Conservation (phyloP, 2,888 invertebrate genomes). For the Drosophila acutilabella region DNA sequence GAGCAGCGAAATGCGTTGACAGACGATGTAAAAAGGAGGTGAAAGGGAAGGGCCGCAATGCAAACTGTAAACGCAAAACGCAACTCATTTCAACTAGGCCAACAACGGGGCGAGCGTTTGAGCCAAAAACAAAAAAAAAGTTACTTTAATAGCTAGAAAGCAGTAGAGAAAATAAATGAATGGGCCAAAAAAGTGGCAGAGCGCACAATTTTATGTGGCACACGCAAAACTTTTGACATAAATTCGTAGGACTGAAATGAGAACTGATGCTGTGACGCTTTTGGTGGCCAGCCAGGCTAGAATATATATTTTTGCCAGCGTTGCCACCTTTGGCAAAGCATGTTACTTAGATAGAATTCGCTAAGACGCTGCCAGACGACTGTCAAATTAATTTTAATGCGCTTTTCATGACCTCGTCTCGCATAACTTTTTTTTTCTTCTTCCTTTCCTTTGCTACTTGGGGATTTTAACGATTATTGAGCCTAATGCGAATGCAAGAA, state of each 20-base stretch:
- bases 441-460: background rate
- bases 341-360: conserved; percentile 33
- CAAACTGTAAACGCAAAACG: conserved; percentile 10
- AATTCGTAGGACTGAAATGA: conserved; percentile 70
- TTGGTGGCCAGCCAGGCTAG: conserved; percentile 31
- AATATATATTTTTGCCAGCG: conserved; percentile 37
- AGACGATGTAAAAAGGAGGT: conserved; percentile 61
- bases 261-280: conserved; percentile 64
- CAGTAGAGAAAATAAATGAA: conserved; percentile 26
- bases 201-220: conserved; percentile 58
- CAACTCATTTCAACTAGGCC: conserved; percentile 16
- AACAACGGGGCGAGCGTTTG: conserved; percentile 45
- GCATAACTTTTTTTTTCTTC: conserved; percentile 63
- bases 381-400: conserved; percentile 80
- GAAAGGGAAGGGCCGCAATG: background rate
- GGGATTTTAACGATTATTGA: conserved; percentile 80
- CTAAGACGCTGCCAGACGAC: conserved; percentile 62
- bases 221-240: conserved; percentile 76
- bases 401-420: conserved; percentile 72
- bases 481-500: conserved; percentile 65
- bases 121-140: conserved; percentile 53
- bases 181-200: conserved; percentile 39
- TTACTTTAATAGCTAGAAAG: conserved; percentile 58
- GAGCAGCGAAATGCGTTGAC: conserved; percentile 77
- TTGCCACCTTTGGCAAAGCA: conserved; percentile 67